These are phyloP conservation scores for Meteorus sp. DNA, from an alignment of 1,140 invertebrate species.

Conservation along the genomic window DNA sequence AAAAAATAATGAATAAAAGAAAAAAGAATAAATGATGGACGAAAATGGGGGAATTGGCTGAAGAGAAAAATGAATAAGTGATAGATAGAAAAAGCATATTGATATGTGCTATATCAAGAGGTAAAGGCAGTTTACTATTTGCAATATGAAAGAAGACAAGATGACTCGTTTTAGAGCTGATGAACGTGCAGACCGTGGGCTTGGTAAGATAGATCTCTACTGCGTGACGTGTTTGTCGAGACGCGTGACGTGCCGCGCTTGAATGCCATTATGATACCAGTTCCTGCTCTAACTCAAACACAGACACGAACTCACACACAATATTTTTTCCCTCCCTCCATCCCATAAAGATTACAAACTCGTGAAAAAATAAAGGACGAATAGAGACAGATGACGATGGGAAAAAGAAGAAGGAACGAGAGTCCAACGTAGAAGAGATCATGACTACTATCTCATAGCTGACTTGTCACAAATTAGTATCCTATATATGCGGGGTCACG, in stretches of 20 bases:
- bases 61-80: no score
- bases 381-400: no score
- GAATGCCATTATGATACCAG: slow-evolving; percentile 30
- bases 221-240: slow-evolving; percentile 32
- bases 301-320: no score
- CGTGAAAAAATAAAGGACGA: no score
- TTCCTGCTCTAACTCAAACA: neutral
- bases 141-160: slow-evolving; percentile 12
- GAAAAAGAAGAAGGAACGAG: neutral
- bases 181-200: slow-evolving; percentile 35
- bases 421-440: neutral
- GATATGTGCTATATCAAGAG: neutral
- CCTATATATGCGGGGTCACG: slow-evolving; percentile 11
- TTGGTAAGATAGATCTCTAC: slow-evolving; percentile 36
- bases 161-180: slow-evolving; percentile 34
- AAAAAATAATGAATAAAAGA: slow-evolving; percentile 4
- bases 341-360: no score
- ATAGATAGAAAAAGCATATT: no score
- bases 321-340: neutral
- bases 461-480: slow-evolving; percentile 14
- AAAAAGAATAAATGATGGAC: slow-evolving; percentile 8
- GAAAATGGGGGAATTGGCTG: no score
- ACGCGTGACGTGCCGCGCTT: slow-evolving; percentile 24
- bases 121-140: slow-evolving; percentile 2
- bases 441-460: slow-evolving; percentile 5